Conservation (phyloP, 2,113 vertebrate genomes). For the Misgurnus mizolepis region DNA sequence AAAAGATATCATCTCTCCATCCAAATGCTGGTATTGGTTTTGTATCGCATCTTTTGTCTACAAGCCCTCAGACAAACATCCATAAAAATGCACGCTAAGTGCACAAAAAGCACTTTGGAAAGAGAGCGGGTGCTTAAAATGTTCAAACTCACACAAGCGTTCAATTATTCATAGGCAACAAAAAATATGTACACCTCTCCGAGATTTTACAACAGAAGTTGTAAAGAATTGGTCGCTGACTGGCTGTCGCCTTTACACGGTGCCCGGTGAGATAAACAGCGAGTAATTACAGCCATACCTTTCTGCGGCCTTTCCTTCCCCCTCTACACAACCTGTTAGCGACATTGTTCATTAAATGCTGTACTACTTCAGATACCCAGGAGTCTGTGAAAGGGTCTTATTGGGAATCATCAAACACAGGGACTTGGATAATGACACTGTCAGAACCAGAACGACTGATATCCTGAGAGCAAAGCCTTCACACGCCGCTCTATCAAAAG, state of each 20-base stretch:
- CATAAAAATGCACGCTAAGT: slow-evolving; percentile 5
- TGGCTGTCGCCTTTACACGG: slow-evolving; percentile 55
- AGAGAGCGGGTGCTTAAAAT: slow-evolving; percentile 37
- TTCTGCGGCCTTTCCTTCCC: slow-evolving; percentile 50
- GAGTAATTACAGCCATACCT: slow-evolving; percentile 62
- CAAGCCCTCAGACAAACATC: slow-evolving; percentile 21
- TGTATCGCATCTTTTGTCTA: neutral
- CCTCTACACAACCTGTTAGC: slow-evolving; percentile 55
- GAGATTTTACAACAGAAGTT: slow-evolving; percentile 43
- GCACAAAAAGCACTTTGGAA: slow-evolving; percentile 42
- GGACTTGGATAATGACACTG: slow-evolving; percentile 81
- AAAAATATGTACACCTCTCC: slow-evolving; percentile 52
- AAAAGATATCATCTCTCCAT: neutral
- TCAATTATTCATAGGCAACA: slow-evolving; percentile 56
- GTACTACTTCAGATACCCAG: slow-evolving; percentile 71
- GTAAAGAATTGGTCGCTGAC: slow-evolving; percentile 46
- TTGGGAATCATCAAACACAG: slow-evolving; percentile 78
- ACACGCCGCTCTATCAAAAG: slow-evolving; percentile 30
- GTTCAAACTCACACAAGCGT: slow-evolving; percentile 40
- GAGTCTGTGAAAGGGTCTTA: slow-evolving; percentile 80
- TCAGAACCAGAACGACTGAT: slow-evolving; percentile 78
- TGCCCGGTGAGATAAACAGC: slow-evolving; percentile 47
- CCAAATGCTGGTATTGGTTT: neutral
- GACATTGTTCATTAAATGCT: slow-evolving; percentile 75
- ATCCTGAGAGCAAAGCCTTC: slow-evolving; percentile 75